phyloP scores from a whole-genome alignment of 2,113 vertebrate genomes.

The Odocoileus virginianus region DNA sequence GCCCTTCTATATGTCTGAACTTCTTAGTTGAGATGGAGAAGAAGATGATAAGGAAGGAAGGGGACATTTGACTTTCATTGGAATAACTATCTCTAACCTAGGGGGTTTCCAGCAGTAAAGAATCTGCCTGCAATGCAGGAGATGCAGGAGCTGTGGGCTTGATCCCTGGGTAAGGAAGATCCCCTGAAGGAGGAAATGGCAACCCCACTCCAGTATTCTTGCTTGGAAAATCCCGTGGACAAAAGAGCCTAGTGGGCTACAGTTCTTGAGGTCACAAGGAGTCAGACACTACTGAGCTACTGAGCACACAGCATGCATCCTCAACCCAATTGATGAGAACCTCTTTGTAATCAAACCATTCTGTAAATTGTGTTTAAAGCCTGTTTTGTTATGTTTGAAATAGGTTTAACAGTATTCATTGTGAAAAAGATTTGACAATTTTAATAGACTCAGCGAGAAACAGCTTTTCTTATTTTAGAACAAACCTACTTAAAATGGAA shows the following conservation, averaged over 20 bases:
- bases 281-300: background rate
- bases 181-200: background rate
- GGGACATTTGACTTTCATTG: background rate
- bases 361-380: background rate
- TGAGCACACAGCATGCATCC: background rate
- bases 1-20: background rate
- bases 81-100: background rate
- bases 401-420: background rate
- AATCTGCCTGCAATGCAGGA: background rate
- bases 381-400: background rate
- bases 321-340: background rate
- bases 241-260: background rate
- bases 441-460: background rate
- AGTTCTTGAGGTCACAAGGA: background rate
- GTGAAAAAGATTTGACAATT: background rate
- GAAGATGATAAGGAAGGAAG: background rate
- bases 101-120: background rate
- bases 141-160: background rate
- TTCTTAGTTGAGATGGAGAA: background rate
- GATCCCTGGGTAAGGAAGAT: background rate
- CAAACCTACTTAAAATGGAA: constrained; percentile 22
- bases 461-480: background rate
- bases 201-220: background rate
- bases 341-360: background rate
- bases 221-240: background rate